A percentile compares a stretch with the other conserved stretches of the same genome.
Conservation (phyloP, 1,140 invertebrate species). For the Psix sp. region DNA sequence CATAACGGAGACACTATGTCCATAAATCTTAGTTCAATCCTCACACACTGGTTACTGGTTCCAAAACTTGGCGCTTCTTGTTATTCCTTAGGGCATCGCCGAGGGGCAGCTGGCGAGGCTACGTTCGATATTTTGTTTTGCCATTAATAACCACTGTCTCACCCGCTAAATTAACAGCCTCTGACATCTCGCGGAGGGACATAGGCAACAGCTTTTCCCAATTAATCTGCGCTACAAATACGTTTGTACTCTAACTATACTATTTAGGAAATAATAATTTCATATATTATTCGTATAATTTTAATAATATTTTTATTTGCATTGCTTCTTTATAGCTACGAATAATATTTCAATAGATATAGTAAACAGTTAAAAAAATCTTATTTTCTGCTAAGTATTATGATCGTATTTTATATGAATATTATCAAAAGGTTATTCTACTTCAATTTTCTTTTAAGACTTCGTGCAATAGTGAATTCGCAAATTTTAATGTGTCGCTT, state of each 20-base stretch:
- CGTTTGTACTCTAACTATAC: constrained; percentile 32
- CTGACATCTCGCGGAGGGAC: constrained; percentile 51
- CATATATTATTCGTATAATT: too few species aligned
- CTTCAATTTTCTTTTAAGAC: constrained; percentile 26
- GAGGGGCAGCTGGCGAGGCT: constrained; percentile 55
- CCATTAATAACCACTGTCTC: constrained; percentile 63
- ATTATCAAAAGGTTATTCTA: constrained; percentile 33
- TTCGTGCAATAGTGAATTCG: constrained; percentile 25
- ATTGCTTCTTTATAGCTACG: too few species aligned
- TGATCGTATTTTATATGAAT: too few species aligned
- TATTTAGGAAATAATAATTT: constrained; percentile 27
- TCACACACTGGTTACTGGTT: constrained; percentile 42
- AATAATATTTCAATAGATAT: too few species aligned
- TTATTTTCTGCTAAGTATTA: too few species aligned
- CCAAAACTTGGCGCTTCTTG: constrained; percentile 62
- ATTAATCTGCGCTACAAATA: constrained; percentile 61
- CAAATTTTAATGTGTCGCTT: constrained; percentile 52
- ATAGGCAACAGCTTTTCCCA: constrained; percentile 61
- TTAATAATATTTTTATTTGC: too few species aligned
- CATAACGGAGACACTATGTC: constrained; percentile 45
- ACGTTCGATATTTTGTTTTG: constrained; percentile 62
- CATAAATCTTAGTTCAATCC: constrained; percentile 61
- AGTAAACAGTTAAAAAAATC: too few species aligned
- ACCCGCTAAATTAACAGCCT: constrained; percentile 58
- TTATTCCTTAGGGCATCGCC: constrained; percentile 62